Conservation (phyloP, 2,888 invertebrate species). For the Pollenia amentaria region DNA sequence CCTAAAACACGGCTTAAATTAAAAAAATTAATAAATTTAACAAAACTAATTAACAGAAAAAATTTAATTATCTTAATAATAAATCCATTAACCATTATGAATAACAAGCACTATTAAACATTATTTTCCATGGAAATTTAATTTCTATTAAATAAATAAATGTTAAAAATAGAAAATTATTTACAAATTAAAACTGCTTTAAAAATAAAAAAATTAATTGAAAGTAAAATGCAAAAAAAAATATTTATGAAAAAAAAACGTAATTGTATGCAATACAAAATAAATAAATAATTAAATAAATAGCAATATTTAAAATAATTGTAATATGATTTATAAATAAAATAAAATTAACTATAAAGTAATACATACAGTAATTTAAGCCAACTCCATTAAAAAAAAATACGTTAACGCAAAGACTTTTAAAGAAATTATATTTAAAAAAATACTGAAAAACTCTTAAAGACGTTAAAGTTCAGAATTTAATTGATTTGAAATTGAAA, state of each 20-base stretch:
- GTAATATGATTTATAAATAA: conserved; percentile 38
- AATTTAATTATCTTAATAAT: conserved; percentile 8
- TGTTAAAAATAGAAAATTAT: not conserved
- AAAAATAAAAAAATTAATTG: conserved; percentile 36
- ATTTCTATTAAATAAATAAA: conserved; percentile 13
- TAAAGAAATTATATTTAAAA: conserved; percentile 11
- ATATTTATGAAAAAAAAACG: conserved; percentile 50
- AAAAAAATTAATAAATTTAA: conserved; percentile 7
- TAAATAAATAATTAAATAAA: conserved; percentile 39
- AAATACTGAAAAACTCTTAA: not conserved
- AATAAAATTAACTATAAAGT: not conserved
- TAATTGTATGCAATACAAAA: conserved; percentile 51
- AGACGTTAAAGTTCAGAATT: not conserved
- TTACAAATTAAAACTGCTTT: conserved; percentile 21
- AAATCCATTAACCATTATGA: conserved; percentile 1
- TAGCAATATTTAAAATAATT: conserved; percentile 34
- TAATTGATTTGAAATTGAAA: conserved; percentile 18
- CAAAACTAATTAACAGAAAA: not conserved
- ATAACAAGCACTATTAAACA: conserved; percentile 16
- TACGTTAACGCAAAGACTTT: not conserved
- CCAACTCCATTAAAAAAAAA: not conserved
- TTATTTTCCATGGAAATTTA: conserved; percentile 30
- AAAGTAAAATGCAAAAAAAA: conserved; percentile 37
- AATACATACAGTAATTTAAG: not conserved
- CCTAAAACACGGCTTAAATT: not conserved